Conservation (phyloP, 2,797 vertebrate species). For the Anisognathus igniventris region DNA sequence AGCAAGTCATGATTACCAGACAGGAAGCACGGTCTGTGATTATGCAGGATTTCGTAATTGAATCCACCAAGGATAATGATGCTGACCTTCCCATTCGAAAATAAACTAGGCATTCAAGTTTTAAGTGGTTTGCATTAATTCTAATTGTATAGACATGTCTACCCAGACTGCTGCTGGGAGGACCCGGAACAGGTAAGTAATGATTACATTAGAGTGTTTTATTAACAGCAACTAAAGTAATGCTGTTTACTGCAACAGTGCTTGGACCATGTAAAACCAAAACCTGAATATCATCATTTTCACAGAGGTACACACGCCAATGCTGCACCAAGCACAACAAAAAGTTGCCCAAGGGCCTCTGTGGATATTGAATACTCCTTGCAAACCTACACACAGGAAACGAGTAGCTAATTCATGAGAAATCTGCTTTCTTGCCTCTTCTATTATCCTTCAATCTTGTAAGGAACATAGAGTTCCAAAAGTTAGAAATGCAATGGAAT, state of each 20-base stretch:
- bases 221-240: not conserved
- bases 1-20: conserved; percentile 48
- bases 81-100: conserved; percentile 68
- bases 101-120: conserved; percentile 62
- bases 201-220: conserved; percentile 11
- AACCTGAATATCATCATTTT: not conserved
- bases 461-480: not conserved
- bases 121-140: conserved; percentile 59
- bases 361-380: not conserved
- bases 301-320: accelerated
- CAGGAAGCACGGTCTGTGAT: conserved; percentile 42
- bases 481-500: not conserved
- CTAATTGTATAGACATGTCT: conserved; percentile 36
- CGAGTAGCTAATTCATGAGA: not conserved
- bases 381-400: not conserved
- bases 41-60: conserved; percentile 63
- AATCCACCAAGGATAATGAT: conserved; percentile 68
- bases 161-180: not conserved
- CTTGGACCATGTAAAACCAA: not conserved
- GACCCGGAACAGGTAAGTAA: conserved; percentile 31
- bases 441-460: not conserved
- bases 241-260: not conserved
- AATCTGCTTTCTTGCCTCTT: not conserved
- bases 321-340: not conserved
- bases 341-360: not conserved